A percentile compares a stretch with the other conserved stretches of the same genome.
phyloP scores from a whole-genome alignment of 2,113 vertebrate species.

The Pitta sordida region DNA sequence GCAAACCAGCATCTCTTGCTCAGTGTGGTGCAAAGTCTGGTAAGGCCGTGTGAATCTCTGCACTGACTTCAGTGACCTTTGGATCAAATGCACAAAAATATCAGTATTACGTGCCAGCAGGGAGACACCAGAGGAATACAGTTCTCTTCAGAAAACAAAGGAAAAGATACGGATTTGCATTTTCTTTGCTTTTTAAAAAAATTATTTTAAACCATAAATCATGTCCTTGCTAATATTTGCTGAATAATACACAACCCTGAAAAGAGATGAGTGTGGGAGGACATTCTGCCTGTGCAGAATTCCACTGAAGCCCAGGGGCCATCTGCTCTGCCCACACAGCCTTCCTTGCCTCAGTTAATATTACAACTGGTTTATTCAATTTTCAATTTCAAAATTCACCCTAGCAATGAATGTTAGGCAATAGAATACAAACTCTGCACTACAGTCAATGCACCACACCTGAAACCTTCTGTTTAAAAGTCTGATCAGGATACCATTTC shows the following conservation, averaged over 20 bases:
- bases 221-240: slow-evolving; percentile 1
- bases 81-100: neutral
- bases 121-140: neutral
- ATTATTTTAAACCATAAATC: neutral
- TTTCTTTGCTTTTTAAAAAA: neutral
- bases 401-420: neutral
- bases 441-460: neutral
- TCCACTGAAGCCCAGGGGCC: neutral
- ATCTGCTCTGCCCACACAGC: slow-evolving; percentile 7
- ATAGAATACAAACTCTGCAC: neutral
- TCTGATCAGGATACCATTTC: neutral
- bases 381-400: neutral
- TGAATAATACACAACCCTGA: neutral
- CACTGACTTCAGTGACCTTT: neutral
- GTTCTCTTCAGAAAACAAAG: neutral
- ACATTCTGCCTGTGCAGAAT: neutral
- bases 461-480: neutral
- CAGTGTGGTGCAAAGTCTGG: neutral
- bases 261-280: neutral
- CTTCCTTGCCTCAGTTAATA: neutral
- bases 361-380: neutral
- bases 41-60: neutral
- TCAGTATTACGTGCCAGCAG: neutral
- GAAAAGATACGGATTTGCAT: neutral
- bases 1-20: neutral